phyloP scores from a whole-genome alignment of 2,113 vertebrate genomes.

The Paramormyrops kingsleyae region DNA sequence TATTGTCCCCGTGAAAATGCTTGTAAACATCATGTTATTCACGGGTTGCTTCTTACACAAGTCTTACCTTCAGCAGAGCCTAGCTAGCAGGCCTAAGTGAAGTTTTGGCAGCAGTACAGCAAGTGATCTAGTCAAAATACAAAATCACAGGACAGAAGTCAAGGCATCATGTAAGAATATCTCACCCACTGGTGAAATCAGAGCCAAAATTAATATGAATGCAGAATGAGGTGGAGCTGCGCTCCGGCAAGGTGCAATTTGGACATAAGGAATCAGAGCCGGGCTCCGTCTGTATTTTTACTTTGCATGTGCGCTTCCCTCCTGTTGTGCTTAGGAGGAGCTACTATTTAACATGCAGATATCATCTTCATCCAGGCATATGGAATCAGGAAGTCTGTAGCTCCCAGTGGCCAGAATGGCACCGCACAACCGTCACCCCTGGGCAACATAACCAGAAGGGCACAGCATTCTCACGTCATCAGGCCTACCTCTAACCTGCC shows the following conservation, averaged over 20 bases:
- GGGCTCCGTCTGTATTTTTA: neutral
- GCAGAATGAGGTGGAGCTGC: no score
- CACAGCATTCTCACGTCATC: neutral
- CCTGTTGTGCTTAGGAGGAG: neutral
- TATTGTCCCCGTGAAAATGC: no score
- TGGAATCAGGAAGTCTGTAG: neutral
- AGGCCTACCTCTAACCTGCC: neutral
- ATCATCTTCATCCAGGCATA: neutral
- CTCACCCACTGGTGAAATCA: no score
- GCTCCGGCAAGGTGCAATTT: neutral
- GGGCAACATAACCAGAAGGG: neutral
- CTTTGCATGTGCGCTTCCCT: neutral
- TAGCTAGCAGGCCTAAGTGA: no score
- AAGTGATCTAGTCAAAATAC: no score
- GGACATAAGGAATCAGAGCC: neutral
- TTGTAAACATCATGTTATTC: no score
- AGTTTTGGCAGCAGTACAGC: no score
- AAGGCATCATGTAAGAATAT: no score
- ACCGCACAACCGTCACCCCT: neutral
- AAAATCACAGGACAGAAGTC: no score
- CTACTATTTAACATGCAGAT: neutral
- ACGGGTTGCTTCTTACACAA: no score
- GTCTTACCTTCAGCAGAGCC: no score
- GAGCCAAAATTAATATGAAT: no score
- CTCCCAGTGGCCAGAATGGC: neutral